Conservation (phyloP, 2,888 invertebrate genomes). For the Cosmorhoe ocellata region DNA sequence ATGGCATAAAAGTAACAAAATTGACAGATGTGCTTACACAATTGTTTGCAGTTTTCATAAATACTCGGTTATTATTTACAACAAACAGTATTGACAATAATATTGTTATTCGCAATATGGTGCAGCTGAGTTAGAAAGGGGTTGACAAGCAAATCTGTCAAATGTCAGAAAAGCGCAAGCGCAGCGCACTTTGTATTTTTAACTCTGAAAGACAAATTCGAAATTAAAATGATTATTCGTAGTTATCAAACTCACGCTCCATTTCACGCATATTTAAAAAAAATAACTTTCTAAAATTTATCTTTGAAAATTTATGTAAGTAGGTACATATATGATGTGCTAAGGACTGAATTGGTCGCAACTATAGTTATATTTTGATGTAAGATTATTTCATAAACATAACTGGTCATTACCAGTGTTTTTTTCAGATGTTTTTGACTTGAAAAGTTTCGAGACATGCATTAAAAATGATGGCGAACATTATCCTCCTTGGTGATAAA, state of each 20-base stretch:
- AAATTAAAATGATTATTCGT: neutral
- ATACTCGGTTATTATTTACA: constrained; percentile 22
- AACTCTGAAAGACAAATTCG: neutral
- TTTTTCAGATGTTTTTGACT: neutral
- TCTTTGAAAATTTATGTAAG: too few relatives aligned
- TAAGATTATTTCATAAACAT: too few relatives aligned
- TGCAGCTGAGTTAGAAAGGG: constrained; percentile 2
- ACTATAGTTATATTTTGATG: too few relatives aligned
- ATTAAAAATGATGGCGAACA: constrained; percentile 4
- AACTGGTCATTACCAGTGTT: too few relatives aligned
- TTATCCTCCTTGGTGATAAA: constrained; percentile 3
- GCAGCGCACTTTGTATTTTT: neutral
- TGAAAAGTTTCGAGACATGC: neutral
- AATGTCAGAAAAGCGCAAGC: constrained; percentile 8
- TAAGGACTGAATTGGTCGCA: too few relatives aligned
- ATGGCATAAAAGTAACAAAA: constrained; percentile 5
- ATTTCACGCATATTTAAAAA: too few relatives aligned
- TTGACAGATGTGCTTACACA: constrained; percentile 28
- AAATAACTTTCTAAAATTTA: too few relatives aligned
- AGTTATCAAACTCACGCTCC: too few relatives aligned
- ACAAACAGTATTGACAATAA: constrained; percentile 28
- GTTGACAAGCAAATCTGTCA: constrained; percentile 13
- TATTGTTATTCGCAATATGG: constrained; percentile 25
- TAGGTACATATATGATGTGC: too few relatives aligned
- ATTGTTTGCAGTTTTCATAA: constrained; percentile 19